Conservation (phyloP, 1,140 invertebrate species). For the Brachionus calyciflorus region DNA sequence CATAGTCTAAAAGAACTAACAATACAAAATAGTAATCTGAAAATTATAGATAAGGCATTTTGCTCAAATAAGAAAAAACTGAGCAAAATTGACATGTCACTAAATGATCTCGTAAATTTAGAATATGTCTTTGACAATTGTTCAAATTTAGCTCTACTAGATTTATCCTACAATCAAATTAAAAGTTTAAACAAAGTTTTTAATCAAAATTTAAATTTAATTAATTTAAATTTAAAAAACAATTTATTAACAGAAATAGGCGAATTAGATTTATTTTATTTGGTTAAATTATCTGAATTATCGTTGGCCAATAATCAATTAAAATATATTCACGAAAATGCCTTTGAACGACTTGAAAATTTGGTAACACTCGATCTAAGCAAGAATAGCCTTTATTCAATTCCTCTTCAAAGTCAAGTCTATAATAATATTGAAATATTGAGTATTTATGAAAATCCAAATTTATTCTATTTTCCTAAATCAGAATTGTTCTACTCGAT, state of each 20-base stretch:
- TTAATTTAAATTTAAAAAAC: neutral
- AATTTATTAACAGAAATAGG: conserved; percentile 20
- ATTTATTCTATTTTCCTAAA: neutral
- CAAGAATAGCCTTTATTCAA: neutral
- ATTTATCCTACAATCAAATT: conserved; percentile 21
- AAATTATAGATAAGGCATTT: neutral
- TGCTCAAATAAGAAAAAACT: neutral
- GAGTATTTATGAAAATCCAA: neutral
- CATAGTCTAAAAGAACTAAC: conserved; percentile 16
- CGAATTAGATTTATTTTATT: conserved; percentile 1
- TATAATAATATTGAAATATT: neutral
- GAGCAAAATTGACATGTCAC: conserved; percentile 7
- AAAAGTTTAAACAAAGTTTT: neutral
- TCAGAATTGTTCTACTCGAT: neutral
- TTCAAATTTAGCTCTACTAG: neutral
- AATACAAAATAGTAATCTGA: conserved; percentile 3
- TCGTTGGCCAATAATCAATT: conserved; percentile 11
- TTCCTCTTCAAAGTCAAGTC: neutral
- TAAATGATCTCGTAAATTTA: neutral
- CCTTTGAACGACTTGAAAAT: conserved; percentile 19
- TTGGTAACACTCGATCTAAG: conserved; percentile 7
- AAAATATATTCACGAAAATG: neutral
- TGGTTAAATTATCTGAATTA: conserved; percentile 1
- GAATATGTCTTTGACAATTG: conserved; percentile 27
- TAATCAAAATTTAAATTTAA: neutral